phyloP scores from a whole-genome alignment of 2,797 vertebrate genomes.

The Gymnocypris eckloni region DNA sequence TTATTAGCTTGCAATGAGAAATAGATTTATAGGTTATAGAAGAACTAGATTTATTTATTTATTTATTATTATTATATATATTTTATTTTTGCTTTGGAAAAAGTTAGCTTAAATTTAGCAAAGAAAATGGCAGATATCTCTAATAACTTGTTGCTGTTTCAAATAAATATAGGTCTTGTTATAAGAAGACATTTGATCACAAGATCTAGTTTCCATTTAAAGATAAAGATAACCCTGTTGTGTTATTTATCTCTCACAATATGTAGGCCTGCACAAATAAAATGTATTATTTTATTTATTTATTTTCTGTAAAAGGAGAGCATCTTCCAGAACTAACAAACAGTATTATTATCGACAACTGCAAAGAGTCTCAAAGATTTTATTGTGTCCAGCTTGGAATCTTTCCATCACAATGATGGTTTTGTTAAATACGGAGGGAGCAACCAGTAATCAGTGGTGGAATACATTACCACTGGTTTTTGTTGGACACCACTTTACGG shows the following conservation, averaged over 20 bases:
- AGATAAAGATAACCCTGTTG: background rate
- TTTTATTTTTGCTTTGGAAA: background rate
- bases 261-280: background rate
- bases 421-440: slow-evolving; percentile 78
- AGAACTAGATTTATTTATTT: background rate
- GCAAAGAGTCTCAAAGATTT: slow-evolving; percentile 78
- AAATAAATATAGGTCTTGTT: background rate
- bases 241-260: background rate
- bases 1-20: background rate
- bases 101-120: background rate
- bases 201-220: background rate
- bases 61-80: background rate
- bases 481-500: slow-evolving; percentile 78
- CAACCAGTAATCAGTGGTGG: slow-evolving; percentile 78
- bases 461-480: slow-evolving; percentile 80
- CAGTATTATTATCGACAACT: slow-evolving; percentile 69
- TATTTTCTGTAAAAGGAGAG: background rate
- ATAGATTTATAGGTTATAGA: background rate
- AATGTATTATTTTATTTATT: background rate
- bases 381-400: slow-evolving; percentile 75
- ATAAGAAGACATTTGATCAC: background rate
- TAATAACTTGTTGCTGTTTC: background rate
- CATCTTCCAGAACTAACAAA: slow-evolving; percentile 54
- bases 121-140: background rate
- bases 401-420: slow-evolving; percentile 72